phyloP scores from a whole-genome alignment of 2,888 invertebrate genomes.

The Drosophila macrospina region DNA sequence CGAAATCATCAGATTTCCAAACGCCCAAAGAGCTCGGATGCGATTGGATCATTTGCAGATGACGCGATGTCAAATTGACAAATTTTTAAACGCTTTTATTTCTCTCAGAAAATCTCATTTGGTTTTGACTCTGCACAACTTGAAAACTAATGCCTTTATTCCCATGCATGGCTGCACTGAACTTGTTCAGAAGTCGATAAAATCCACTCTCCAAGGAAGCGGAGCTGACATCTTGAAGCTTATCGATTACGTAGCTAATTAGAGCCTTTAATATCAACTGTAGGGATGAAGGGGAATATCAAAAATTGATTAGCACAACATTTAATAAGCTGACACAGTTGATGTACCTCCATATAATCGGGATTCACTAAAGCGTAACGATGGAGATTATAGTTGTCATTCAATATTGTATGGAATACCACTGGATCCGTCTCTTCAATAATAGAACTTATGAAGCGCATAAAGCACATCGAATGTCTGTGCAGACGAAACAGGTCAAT shows the following conservation, averaged over 20 bases:
- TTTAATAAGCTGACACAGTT: neutral
- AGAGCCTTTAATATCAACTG: conserved; percentile 46
- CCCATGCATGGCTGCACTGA: conserved; percentile 15
- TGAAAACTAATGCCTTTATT: neutral
- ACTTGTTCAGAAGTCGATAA: conserved; percentile 49
- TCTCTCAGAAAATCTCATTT: no score
- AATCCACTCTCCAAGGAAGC: conserved; percentile 62
- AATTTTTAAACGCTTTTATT: no score
- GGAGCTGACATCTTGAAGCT: conserved; percentile 48
- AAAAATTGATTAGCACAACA: neutral
- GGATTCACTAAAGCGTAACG: conserved; percentile 29
- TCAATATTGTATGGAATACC: conserved; percentile 53
- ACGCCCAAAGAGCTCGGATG: no score
- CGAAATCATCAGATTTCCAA: no score
- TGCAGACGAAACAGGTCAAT: conserved; percentile 63
- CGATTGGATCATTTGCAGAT: no score
- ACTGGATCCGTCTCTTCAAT: conserved; percentile 69
- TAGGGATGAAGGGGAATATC: neutral
- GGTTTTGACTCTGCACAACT: neutral
- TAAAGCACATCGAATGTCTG: conserved; percentile 58
- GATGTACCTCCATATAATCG: conserved; percentile 55
- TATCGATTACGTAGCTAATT: conserved; percentile 42
- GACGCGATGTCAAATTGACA: no score
- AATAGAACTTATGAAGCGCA: conserved; percentile 57
- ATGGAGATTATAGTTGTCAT: conserved; percentile 42